phyloP scores from a whole-genome alignment of 2,888 invertebrate genomes.

The Cinara cedri region DNA sequence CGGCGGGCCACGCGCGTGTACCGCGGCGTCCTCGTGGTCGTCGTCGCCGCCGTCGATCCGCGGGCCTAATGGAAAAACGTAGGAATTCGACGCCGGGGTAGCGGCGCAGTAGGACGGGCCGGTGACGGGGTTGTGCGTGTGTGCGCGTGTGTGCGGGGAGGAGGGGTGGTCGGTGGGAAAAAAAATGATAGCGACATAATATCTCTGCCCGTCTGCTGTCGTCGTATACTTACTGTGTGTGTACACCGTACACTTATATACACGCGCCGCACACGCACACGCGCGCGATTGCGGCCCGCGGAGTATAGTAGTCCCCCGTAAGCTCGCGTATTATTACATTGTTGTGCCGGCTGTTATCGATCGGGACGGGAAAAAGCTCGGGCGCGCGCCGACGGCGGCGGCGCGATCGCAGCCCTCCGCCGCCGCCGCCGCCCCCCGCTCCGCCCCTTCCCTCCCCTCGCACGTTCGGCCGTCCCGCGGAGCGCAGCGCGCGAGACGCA shows the following conservation, averaged over 20 bases:
- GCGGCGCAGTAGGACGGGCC: neutral
- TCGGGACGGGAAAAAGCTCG: slow-evolving; percentile 47
- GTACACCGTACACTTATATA: neutral
- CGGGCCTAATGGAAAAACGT: neutral
- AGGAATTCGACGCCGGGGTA: neutral
- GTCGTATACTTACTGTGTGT: neutral
- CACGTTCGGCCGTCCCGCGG: neutral
- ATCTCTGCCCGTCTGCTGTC: slow-evolving; percentile 30
- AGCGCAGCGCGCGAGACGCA: neutral
- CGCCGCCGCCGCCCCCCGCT: neutral
- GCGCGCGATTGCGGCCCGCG: slow-evolving; percentile 12
- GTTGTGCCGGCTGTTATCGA: slow-evolving; percentile 57
- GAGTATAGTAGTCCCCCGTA: slow-evolving; percentile 37
- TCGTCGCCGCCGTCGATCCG: neutral
- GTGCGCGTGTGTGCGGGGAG: neutral
- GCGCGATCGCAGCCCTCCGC: slow-evolving; percentile 1
- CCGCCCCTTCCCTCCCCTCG: no score
- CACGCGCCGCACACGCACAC: neutral
- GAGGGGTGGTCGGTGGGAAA: neutral
- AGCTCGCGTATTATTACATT: slow-evolving; percentile 47
- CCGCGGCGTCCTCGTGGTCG: no score
- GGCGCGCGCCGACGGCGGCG: slow-evolving; percentile 40
- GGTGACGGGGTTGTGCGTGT: neutral
- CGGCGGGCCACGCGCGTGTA: no score
- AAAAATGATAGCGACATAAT: neutral